Evolutionary conservation across 2,888 invertebrate species (phyloP), one percentile per base, ranked within the genome.

Genomic region (Scaptomyza flava): DNA sequence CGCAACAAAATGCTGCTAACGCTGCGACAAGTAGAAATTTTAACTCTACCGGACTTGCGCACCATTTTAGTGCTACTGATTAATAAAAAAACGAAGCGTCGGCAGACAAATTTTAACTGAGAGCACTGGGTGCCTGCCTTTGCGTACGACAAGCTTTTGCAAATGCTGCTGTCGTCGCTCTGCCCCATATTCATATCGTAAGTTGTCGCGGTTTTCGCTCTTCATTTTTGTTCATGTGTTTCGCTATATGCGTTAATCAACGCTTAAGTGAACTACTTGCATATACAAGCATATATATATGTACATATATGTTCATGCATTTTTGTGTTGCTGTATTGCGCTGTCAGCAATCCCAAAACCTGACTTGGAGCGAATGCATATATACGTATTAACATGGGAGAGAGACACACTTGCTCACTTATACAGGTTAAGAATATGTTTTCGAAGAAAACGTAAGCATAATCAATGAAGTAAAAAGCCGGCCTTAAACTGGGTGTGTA

Each of bases 1-100:
- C 86, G 85, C 82, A 87, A 66, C 62, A 85, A 67, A 79, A 75
- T 65, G 62, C 67, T 77, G 66, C 57, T 75, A 61, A 57, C 65
- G 34, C 69, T 62, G 68, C 88, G 88, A 76, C 83, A 77, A 80
- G 75, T 71, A 67, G 77, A 73, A 81, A 81, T 79, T 81, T 81
- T 88, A 77, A 88, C 89, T 86, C 89, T 85, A 85, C 84, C 84
- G 77, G 84, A 85, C 89, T 85, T 85, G 84, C 84, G 84, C 87
- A 85, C 89, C 84, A 85, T 85, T 85, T 77, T 86, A 79, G 81
- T 88, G 87, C 84, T 83, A 88, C 87, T 85, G 84, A 88, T 86
- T 84, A 86, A 72, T 69, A 63, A 79, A 82, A 86, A 82, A 87
- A 56, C 65, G 43, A 68, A 67, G 50, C 60, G 64, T 66, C 69